A percentile compares a stretch with the other conserved stretches of the same genome.
These are phyloP conservation scores for Coracopsis vasa DNA, from an alignment of 2,113 vertebrate genomes.

Conservation along the genomic window DNA sequence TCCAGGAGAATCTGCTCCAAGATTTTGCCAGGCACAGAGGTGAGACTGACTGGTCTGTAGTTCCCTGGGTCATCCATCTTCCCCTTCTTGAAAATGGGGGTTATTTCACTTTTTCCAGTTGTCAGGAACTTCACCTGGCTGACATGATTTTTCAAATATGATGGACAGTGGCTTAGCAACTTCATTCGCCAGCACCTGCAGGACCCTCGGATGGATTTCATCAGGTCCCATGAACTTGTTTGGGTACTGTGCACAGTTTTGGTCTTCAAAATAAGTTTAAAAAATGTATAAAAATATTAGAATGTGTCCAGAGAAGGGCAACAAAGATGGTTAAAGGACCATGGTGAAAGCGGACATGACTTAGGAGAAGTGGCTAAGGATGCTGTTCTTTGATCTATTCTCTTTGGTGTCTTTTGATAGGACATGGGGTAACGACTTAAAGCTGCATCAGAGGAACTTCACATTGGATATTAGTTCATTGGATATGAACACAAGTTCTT, in stretches of 20 bases:
- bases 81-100: too few relatives aligned
- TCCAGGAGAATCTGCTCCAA: too few relatives aligned
- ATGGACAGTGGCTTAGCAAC: too few relatives aligned
- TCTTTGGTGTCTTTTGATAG: neutral
- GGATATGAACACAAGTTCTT: neutral
- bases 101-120: too few relatives aligned
- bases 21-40: too few relatives aligned
- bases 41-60: too few relatives aligned
- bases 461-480: neutral
- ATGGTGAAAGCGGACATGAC: neutral
- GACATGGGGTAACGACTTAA: neutral
- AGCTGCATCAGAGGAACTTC: neutral
- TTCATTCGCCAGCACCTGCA: too few relatives aligned
- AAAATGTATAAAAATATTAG: neutral
- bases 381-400: neutral
- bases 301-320: neutral
- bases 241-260: neutral
- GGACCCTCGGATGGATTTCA: too few relatives aligned
- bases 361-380: neutral
- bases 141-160: too few relatives aligned
- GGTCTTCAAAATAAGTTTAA: neutral
- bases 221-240: too few relatives aligned
- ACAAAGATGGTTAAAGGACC: neutral
- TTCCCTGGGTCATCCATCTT: too few relatives aligned
- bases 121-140: too few relatives aligned